phyloP scores from a whole-genome alignment of 2,797 vertebrate species.

The Lerista edwardsae region DNA sequence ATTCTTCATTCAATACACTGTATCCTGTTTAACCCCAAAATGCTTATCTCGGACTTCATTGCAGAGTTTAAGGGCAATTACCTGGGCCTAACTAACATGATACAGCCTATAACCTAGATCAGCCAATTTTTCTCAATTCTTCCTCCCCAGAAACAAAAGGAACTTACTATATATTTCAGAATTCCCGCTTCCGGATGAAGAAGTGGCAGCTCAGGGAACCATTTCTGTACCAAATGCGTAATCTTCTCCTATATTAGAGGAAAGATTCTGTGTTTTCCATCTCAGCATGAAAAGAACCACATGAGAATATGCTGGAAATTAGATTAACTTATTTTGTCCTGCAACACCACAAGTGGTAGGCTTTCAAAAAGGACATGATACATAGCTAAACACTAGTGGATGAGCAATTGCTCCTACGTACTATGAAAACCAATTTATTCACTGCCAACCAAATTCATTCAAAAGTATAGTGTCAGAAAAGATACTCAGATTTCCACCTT shows the following conservation, averaged over 20 bases:
- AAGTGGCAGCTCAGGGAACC: constrained; percentile 82
- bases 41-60: too few species aligned
- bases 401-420: background rate
- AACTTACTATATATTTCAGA: constrained; percentile 79
- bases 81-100: too few species aligned
- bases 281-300: background rate
- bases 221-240: constrained; percentile 73
- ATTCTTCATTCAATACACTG: too few species aligned
- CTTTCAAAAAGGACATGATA: background rate
- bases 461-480: background rate
- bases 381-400: background rate
- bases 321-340: background rate
- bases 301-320: background rate
- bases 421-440: background rate
- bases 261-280: constrained; percentile 14
- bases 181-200: constrained; percentile 81
- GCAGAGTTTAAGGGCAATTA: too few species aligned
- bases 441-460: background rate
- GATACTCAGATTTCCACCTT: background rate
- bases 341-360: background rate
- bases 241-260: constrained; percentile 74
- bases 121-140: background rate
- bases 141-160: background rate
- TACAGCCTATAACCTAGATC: background rate
- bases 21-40: too few species aligned